phyloP scores from a whole-genome alignment of 2,113 vertebrate species.

The Ciconia boyciana region DNA sequence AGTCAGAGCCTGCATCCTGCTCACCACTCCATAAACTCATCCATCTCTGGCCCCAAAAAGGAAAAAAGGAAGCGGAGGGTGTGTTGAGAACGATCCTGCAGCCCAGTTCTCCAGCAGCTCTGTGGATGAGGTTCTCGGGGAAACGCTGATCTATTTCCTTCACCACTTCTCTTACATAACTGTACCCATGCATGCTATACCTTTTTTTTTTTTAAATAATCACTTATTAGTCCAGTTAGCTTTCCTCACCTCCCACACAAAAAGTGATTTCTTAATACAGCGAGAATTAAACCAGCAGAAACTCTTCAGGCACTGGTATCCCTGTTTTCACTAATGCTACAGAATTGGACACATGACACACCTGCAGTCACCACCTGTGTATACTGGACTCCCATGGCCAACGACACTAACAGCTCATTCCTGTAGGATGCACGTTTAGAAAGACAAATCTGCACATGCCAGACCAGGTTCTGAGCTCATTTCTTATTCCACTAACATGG shows the following conservation, averaged over 20 bases:
- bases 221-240: conserved; percentile 37
- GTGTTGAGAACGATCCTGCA: conserved; percentile 43
- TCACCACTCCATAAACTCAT: conserved; percentile 33
- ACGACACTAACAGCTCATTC: not conserved
- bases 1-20: conserved; percentile 40
- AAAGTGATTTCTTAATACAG: conserved; percentile 12
- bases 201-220: not conserved
- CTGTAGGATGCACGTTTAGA: not conserved
- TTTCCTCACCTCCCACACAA: conserved; percentile 49
- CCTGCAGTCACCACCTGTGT: not conserved
- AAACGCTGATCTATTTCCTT: conserved; percentile 56
- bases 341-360: not conserved
- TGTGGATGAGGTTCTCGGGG: conserved; percentile 31
- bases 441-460: not conserved
- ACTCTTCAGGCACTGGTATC: not conserved
- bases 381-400: not conserved
- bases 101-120: conserved; percentile 21
- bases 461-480: conserved; percentile 6
- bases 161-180: conserved; percentile 59
- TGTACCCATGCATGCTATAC: conserved; percentile 18
- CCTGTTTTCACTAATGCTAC: fast-evolving
- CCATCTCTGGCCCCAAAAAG: conserved; percentile 61
- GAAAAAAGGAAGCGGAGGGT: conserved; percentile 68
- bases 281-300: not conserved
- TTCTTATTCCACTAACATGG: not conserved